phyloP scores from a whole-genome alignment of 2,113 vertebrate genomes.

The Eurypyga helias region DNA sequence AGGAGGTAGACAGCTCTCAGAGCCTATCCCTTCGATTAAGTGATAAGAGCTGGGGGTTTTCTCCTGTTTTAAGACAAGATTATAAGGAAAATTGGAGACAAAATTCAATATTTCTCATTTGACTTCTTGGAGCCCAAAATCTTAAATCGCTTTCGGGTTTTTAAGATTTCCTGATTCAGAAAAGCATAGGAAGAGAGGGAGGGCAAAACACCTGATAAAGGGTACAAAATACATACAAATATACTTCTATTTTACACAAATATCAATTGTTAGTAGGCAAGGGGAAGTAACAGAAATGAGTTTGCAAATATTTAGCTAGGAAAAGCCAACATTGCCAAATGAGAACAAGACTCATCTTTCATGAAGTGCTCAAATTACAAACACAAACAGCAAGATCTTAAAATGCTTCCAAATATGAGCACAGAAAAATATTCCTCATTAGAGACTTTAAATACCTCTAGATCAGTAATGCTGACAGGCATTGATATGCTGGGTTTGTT shows the following conservation, averaged over 20 bases:
- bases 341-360: not conserved
- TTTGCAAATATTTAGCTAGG: not conserved
- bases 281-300: not conserved
- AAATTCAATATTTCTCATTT: not conserved
- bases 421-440: not conserved
- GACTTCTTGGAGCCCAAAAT: not conserved
- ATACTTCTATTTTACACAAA: not conserved
- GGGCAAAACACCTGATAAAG: accelerated
- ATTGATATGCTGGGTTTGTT: not conserved
- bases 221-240: not conserved
- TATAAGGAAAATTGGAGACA: not conserved
- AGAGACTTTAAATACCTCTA: not conserved
- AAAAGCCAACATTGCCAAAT: not conserved
- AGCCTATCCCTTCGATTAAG: not conserved
- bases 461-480: not conserved
- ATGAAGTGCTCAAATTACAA: not conserved
- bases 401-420: not conserved
- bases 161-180: not conserved
- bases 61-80: not conserved
- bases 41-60: not conserved
- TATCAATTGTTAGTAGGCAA: not conserved
- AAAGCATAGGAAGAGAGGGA: not conserved
- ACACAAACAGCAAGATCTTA: not conserved
- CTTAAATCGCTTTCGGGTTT: not conserved
- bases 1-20: not conserved